Base-by-base conservation (phyloP, 2,888 invertebrate genomes). In the Slavum lentiscoides region DNA sequence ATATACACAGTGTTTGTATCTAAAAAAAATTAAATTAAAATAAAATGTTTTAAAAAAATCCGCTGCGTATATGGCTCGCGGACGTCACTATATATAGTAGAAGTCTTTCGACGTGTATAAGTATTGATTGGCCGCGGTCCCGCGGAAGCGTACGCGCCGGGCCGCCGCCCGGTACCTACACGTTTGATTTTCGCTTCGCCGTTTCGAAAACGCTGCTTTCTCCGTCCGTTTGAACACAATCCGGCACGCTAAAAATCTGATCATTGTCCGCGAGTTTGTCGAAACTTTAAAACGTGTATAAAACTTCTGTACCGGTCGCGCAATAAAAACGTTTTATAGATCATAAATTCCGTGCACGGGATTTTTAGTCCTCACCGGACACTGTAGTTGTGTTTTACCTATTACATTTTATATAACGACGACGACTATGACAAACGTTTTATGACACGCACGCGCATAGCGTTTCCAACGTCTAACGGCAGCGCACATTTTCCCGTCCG, bases 231-330 rank as follows among this genome's bases (percentile, higher is more conserved):
- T 37, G n/a, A 64, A 64, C 37, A 37, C 62, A 30, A 30, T 30
- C n/a, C n/a, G n/a, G 30, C 30, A 19, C 17, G 30, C 64, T 55
- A 55, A 64, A 64, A 19, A 64, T 37, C 64, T 64, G 64, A 64
- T 64, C 37, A 17, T 37, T 64, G 19, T 39, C 64, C 1, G 6
- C 55, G 55, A 19, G 55, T 19, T 19, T 49, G 49, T 13, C 49
- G 49, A 13, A 13, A 49, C 19, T 19, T 55, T 6, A 19, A 19
- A 19, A 55, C 55, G 55, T 1, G 6, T 55, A 55, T 8, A 4
- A 19, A 4, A 6, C 4, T 6, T 4, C 55, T 19, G 19, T 8
- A 19, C 55, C 55, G 19, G 55, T 19, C 55, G 55, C 19, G 55
- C 55, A 55, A 55, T 55, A 55, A 55, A 55, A 55, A 55, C 55